A percentile compares a stretch with the other conserved stretches of the same genome.
These are phyloP conservation scores for Heterodera filipjevi DNA, from an alignment of 2,888 invertebrate species.

Conservation along the genomic window DNA sequence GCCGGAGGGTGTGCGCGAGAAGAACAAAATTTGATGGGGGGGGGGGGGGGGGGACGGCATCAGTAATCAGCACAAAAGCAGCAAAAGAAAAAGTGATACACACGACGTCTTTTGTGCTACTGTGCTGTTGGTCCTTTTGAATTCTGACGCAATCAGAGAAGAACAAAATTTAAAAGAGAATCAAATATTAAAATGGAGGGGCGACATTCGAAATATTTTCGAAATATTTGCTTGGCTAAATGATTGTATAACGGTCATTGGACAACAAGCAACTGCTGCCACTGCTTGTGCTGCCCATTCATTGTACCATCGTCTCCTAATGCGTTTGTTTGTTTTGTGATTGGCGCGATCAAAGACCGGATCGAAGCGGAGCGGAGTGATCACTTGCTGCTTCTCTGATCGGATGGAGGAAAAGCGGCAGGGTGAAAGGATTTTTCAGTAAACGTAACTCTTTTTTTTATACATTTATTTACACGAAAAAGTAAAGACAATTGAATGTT, in stretches of 20 bases:
- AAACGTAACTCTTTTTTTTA: not conserved
- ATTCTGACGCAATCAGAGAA: constrained; percentile 7
- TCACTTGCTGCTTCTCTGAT: not conserved
- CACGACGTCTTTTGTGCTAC: not conserved
- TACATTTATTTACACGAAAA: not conserved
- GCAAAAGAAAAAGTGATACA: not conserved
- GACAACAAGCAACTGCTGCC: not conserved
- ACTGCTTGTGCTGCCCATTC: not conserved
- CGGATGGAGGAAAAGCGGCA: not conserved
- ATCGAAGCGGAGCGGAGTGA: not conserved
- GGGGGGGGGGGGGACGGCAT: not conserved
- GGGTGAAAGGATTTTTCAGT: not conserved
- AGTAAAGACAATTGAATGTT: not conserved
- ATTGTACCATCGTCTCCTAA: not conserved
- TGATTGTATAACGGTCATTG: not conserved
- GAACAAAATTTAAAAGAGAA: not conserved
- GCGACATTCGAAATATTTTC: no score
- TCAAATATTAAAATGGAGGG: not conserved
- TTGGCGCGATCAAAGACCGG: constrained; percentile 1
- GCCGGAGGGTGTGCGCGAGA: not conserved
- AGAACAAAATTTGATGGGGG: not conserved
- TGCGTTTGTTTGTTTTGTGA: not conserved
- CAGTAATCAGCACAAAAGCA: not conserved
- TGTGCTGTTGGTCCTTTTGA: not conserved
- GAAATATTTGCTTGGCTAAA: no score